These are phyloP conservation scores for Branchellion lobata DNA, from an alignment of 2,888 invertebrate genomes.

Conservation along the genomic window DNA sequence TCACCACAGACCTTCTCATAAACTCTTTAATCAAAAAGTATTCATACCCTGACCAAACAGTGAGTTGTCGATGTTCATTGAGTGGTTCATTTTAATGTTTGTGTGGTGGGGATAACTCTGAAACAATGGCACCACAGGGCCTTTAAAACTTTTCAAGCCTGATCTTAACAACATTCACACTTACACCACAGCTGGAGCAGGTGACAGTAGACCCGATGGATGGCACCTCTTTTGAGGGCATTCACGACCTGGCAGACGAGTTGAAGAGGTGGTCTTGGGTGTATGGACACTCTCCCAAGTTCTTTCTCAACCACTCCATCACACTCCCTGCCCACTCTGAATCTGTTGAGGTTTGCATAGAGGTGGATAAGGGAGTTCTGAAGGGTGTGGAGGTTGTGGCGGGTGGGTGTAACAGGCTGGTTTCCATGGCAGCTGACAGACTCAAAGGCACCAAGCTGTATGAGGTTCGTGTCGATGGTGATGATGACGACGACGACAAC, in stretches of 20 bases:
- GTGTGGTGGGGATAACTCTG: background rate
- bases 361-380: slow-evolving; percentile 38
- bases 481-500: too few relatives aligned
- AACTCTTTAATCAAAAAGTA: slow-evolving; percentile 28
- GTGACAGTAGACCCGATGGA: slow-evolving; percentile 47
- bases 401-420: background rate
- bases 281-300: slow-evolving; percentile 51
- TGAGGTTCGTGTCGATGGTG: background rate
- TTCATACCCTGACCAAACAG: background rate
- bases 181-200: slow-evolving; percentile 23
- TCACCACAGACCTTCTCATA: slow-evolving; percentile 65
- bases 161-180: too few relatives aligned
- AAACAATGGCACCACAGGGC: too few relatives aligned
- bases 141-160: too few relatives aligned
- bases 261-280: slow-evolving; percentile 51
- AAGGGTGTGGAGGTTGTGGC: background rate
- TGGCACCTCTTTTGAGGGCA: slow-evolving; percentile 46
- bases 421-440: background rate
- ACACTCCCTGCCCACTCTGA: background rate
- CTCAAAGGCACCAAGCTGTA: slow-evolving; percentile 36
- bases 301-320: slow-evolving; percentile 40
- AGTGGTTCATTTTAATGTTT: background rate
- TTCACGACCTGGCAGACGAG: slow-evolving; percentile 42
- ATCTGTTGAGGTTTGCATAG: slow-evolving; percentile 9
- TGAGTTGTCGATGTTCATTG: too few relatives aligned